Base-by-base conservation (phyloP, 2,888 invertebrate genomes). In the Sussaba pulchella region DNA sequence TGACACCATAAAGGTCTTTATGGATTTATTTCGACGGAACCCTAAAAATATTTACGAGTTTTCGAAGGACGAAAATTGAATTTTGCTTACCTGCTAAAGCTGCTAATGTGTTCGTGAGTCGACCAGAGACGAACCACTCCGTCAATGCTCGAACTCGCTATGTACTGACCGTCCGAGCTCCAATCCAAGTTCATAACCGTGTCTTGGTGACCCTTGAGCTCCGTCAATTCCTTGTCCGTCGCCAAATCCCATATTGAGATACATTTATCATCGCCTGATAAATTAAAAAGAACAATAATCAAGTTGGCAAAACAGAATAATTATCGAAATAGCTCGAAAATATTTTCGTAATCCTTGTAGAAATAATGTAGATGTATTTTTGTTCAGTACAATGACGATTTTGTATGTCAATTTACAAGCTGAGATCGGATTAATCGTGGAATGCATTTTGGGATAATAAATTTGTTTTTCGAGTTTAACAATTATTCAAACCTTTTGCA, bases 141-240 rank as follows among this genome's bases (percentile, higher is more conserved):
- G 76, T 91, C 92, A 47, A 89, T 83, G 81, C 92, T 92, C 31
- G 90, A 91, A 79, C 92, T 92, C 1, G 90, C 91, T 63, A 92
- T 91, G 72, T 89, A 92, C 71, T 91, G 91, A n/a, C 92, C 90
- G 84, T 92, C 92, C 0, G 87, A 85, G 81, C 92, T 92, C 92
- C 92, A 92, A 73, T 92, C 92, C 74, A 92, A 86, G 86, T 91
- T 89, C 91, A 92, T 92, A 19, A 92, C 82, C 1, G 92, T 91
- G 66, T 92, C 91, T 70, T 92, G 87, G 69, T 92, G 92, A 36
- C 92, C 92, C 78, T 90, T 90, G 5, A 92, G 83, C 69, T 92
- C 90, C 26, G 91, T 91, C 10, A 92, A 70, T 75, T 90, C 82
- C 9, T 87, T 84, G 82, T 92, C 91, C 12, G 91, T 88, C 19